Evolutionary conservation across 2,797 vertebrate species (phyloP), one percentile per base, ranked within the genome.

Genomic region (Myotis findleyi): DNA sequence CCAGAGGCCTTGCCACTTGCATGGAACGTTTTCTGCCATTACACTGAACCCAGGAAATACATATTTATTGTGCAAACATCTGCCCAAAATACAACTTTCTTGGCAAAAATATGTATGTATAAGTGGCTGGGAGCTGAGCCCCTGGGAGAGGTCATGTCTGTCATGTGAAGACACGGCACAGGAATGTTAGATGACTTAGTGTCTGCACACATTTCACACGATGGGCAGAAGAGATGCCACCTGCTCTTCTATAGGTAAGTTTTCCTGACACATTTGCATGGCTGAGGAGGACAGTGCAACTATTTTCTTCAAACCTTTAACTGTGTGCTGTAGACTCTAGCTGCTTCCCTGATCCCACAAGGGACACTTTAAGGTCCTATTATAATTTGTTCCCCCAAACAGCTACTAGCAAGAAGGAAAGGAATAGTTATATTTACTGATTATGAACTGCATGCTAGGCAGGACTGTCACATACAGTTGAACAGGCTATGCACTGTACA

Each of bases 171-270:
- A 77, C 25, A 36, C 20, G 10, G 11, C 75, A 51, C 10, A 11
- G 21, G 8, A 47, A 12, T 3, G 11, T 1, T 12, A 6, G 25
- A 44, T 0, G 14, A 36, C 23, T 55, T 11, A 3, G 2, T 69
- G 41, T 17, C 33, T 23, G 18, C 38, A 8, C 44, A 10, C 30
- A 36, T 13, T 77, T 20, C 41, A 55, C 25, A 11, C 3, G 6
- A n/a, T 38, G 38, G 33, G 17, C 21, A 44, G n/a, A 49, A 72
- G 53, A 27, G 17, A 68, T 27, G n/a, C 33, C 20, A 14, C 12
- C 12, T 62, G 12, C 27, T 71, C 75, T 81, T 38, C 77, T 33
- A 75, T 2, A 1, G 30, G 2, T 51, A 57, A 20, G 6, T 10
- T 82, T 88, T 71, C 30, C 75, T 77, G 53, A 90, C 68, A 30